phyloP scores from a whole-genome alignment of 2,113 vertebrate species.

The Urocitellus parryii region DNA sequence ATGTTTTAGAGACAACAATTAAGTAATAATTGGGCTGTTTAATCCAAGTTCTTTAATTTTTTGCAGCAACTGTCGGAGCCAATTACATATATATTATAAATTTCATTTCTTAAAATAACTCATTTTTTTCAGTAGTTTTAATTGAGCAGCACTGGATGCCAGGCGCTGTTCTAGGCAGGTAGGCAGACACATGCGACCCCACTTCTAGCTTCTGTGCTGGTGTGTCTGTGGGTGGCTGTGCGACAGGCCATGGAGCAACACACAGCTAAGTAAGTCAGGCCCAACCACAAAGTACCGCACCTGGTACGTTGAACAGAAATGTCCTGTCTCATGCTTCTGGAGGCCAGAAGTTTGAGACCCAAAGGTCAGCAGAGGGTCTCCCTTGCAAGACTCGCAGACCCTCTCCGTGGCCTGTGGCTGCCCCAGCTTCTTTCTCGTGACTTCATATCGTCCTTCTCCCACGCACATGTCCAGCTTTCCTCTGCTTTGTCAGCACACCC shows the following conservation, averaged over 20 bases:
- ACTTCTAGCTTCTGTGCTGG: accelerated
- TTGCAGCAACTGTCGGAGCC: neutral
- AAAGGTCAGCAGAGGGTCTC: accelerated
- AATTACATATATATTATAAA: neutral
- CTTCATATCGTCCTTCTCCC: accelerated
- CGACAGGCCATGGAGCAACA: too few species aligned
- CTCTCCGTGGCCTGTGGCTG: too few species aligned
- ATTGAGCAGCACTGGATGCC: neutral
- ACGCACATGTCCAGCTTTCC: neutral
- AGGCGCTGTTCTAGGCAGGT: neutral
- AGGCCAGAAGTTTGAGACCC: neutral
- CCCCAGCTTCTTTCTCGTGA: too few species aligned
- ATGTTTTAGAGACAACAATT: neutral
- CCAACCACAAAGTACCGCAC: too few species aligned
- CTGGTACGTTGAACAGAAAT: neutral
- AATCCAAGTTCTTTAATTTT: slow-evolving; percentile 2
- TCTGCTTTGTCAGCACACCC: neutral
- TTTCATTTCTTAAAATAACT: neutral
- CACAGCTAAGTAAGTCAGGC: neutral
- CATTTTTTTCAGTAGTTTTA: neutral
- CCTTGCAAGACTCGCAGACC: accelerated
- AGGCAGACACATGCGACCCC: neutral
- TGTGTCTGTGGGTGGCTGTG: neutral
- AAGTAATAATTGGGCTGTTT: neutral
- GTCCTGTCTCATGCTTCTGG: neutral